Base-by-base conservation (phyloP, 2,888 invertebrate species). In the Leptogaster cylindrica region DNA sequence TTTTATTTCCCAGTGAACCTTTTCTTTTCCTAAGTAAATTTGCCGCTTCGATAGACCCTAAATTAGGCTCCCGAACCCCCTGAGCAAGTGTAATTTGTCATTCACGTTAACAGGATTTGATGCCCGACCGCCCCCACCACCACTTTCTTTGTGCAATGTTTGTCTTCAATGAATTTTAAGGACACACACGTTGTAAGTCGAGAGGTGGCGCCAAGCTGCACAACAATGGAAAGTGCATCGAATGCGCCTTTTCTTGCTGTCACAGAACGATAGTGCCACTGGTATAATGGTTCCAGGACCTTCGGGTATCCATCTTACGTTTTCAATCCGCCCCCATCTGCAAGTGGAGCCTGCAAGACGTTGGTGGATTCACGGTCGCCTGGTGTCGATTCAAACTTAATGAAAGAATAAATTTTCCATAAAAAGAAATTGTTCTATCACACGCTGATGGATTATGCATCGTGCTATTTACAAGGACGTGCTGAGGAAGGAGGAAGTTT, bases 41-140 rank as follows among this genome's bases (percentile, higher is more conserved):
- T 7, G 31, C 31, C 10, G 6, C 31, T 31, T 31, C 10, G 31
- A 31, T 31, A 31, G 31, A 31, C n/a, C n/a, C n/a, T n/a, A 28
- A 55, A 55, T 55, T 55, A 55, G 55, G 55, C 55, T 55, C 33
- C 18, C 55, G 23, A 2, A 20, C 23, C 55, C 46, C 36, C 36
- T 55, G 28, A 16, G 14, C 7, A 55, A 36, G 55, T 23, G 33
- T 23, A 55, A 55, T 55, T 55, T 55, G 55, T 55, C 55, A 55
- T 55, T 55, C 55, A 55, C 23, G 20, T 36, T 36, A 55, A 55
- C 36, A 55, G 36, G 55, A 55, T 36, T 55, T 55, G 28, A 51
- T 16, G 10, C 51, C 50, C 44, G 14, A 4, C 44, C 44, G 44
- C 10, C 25, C n/a, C 46, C 23, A 23, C 23, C 46, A 23, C 25